Base-by-base conservation (phyloP, 2,113 vertebrate genomes). In the Phycodurus eques region DNA sequence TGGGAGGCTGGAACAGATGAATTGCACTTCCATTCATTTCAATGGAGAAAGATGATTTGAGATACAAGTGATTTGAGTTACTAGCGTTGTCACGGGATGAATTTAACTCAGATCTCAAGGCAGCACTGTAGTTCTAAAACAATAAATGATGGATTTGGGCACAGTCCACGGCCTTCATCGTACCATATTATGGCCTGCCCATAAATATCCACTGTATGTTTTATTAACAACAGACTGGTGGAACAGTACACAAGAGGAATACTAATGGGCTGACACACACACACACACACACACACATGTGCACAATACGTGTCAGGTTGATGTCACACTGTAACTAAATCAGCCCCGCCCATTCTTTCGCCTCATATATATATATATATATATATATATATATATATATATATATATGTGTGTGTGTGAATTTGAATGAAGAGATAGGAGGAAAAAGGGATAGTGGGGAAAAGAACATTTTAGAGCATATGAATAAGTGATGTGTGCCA, bases 141-240 rank as follows among this genome's bases (percentile, higher is more conserved):
- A 15, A 49, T 11, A 49, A 49, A 49, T 14, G 47, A 49, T 49
- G 47, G 14, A 49, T 15, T 14, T 49, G 13, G 15, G 47, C 47
- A 49, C 47, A 49, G 13, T 49, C 5, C 15, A 3, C 5, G 27
- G 27, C 57, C 4, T 14, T 60, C 27, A 14, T 33, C 1, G 14
- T 3, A 60, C 22, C 57, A 10, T 59, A 70, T 64, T 82, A 75
- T 74, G 80, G 72, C 80, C 74, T 85, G 61, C 70, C 85, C 87
- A 70, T 44, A 67, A 80, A 65, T 70, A 78, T 82, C 74, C 72
- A 54, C 73, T 77, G 56, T 63, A 87, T 85, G 84, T 86, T 89
- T 89, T 89, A 88, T 89, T 88, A 87, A 87, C 85, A 84, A 83
- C 74, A 73, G 67, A 74, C 44, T 69, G 76, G 75, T 67, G 72